A percentile compares a stretch with the other conserved stretches of the same genome.
These are phyloP conservation scores for Pogonomyrmex californicus DNA, from an alignment of 1,140 invertebrate species.

Conservation along the genomic window DNA sequence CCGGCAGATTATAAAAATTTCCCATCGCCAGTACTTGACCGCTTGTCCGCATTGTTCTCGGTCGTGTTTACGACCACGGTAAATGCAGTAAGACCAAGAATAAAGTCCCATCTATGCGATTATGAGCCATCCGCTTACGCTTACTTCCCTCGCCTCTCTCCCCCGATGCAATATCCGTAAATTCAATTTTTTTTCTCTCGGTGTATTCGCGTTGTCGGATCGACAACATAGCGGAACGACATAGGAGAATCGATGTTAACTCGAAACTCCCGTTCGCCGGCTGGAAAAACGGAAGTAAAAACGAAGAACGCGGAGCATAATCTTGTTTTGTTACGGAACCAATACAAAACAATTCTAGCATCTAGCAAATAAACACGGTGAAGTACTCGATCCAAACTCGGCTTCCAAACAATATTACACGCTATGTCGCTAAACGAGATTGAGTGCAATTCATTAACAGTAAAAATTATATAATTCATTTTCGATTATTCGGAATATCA, in stretches of 20 bases:
- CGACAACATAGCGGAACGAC: constrained; percentile 46
- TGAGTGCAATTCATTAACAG: constrained; percentile 39
- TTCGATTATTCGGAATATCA: not conserved
- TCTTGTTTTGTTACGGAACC: constrained; percentile 58
- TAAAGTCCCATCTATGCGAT: constrained; percentile 47
- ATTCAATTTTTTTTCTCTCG: constrained; percentile 59
- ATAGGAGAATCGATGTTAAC: constrained; percentile 42
- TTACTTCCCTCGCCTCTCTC: constrained; percentile 8
- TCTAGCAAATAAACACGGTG: constrained; percentile 38
- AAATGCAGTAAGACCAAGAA: constrained; percentile 48
- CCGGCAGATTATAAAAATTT: constrained; percentile 53
- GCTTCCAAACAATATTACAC: constrained; percentile 46
- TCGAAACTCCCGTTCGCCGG: constrained; percentile 19
- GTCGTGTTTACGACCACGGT: constrained; percentile 43
- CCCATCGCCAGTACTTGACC: constrained; percentile 33
- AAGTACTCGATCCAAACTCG: constrained; percentile 25
- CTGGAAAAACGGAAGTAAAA: constrained; percentile 52
- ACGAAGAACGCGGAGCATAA: constrained; percentile 54
- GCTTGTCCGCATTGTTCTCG: constrained; percentile 38
- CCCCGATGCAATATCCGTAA: constrained; percentile 73
- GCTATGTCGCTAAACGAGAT: constrained; percentile 19
- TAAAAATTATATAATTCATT: constrained; percentile 44
- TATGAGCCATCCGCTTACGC: constrained; percentile 62
- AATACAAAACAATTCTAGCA: constrained; percentile 55
- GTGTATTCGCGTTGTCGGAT: constrained; percentile 31